A percentile compares a stretch with the other conserved stretches of the same genome.
These are phyloP conservation scores for Antheraea pernyi DNA, from an alignment of 1,140 invertebrate species.

Conservation along the genomic window DNA sequence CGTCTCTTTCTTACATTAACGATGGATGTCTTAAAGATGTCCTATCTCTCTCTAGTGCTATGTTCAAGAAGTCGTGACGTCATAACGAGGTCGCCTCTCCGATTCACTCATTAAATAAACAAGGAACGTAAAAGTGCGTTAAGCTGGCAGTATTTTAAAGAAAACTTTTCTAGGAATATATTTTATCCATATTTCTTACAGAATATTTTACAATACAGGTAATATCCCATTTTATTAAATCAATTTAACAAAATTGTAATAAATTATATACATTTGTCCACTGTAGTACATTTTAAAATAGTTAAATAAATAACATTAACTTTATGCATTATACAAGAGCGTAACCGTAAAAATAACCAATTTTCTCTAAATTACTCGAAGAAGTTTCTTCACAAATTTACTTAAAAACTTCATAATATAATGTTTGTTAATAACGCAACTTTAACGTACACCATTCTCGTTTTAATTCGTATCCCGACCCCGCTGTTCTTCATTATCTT, in stretches of 20 bases:
- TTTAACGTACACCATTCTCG: constrained; percentile 43
- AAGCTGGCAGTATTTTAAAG: not conserved
- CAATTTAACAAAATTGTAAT: no score
- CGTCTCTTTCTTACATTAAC: constrained; percentile 32
- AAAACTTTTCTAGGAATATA: not conserved
- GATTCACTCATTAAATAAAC: constrained; percentile 78
- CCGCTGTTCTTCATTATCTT: constrained; percentile 77
- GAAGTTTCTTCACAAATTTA: no score
- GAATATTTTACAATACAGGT: no score
- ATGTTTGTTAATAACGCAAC: not conserved
- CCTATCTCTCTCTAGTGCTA: constrained; percentile 44
- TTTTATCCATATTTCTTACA: not conserved
- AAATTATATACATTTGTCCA: no score
- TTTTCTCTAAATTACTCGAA: no score
- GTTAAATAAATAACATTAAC: no score
- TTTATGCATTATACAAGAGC: no score
- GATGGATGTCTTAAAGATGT: constrained; percentile 11
- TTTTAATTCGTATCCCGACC: constrained; percentile 77
- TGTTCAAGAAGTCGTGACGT: constrained; percentile 67
- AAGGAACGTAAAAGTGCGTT: constrained; percentile 41
- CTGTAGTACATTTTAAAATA: no score
- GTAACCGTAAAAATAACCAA: no score
- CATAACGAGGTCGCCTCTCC: constrained; percentile 74
- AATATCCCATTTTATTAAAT: no score
- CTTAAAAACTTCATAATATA: no score